Evolutionary conservation across 2,797 vertebrate genomes (phyloP), one percentile per base, ranked within the genome.

Genomic region (Lagodon rhomboides): DNA sequence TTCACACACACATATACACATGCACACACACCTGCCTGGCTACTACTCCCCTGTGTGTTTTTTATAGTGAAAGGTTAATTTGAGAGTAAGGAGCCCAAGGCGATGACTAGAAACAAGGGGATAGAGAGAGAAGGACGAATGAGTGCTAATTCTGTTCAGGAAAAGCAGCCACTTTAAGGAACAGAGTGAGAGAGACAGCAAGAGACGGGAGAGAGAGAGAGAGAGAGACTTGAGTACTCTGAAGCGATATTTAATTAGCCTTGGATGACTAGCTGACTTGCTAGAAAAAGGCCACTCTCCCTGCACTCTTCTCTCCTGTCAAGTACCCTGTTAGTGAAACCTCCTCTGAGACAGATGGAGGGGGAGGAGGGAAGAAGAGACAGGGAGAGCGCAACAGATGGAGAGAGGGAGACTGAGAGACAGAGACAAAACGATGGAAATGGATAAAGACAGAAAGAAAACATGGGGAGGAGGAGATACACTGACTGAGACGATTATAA

Each of bases 11-110:
- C 43, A 44, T 63, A 34, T 44, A 44, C 43, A 44, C 43, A 44
- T 13, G 56, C 27, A 65, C 67, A 71, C 71, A 80, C 75, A 77
- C 77, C 53, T 78, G 34, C 60, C 64, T 63, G 74, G 68, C 70
- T 85, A 76, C 54, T 71, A 60, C 65, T 87, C 83, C 84, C 84
- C 54, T 75, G 72, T 92, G 92, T 92, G 89, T 90, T 91, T 92
- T 92, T 90, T 90, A 88, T 85, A 86, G 84, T 85, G 86, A 92
- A 94, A 95, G 92, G 93, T 95, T 95, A 93, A 95, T 93, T 94
- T 94, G 83, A 88, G 92, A 90, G 89, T 90, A 85, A 88, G 84
- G 83, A 75, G 91, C 91, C 90, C 77, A 68, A 84, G 89, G 89
- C 87, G 18, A 78, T 82, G 78, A 86, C 82, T 79, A 74, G 85